Conservation (phyloP, 2,888 invertebrate species). For the Xylocampa areola region DNA sequence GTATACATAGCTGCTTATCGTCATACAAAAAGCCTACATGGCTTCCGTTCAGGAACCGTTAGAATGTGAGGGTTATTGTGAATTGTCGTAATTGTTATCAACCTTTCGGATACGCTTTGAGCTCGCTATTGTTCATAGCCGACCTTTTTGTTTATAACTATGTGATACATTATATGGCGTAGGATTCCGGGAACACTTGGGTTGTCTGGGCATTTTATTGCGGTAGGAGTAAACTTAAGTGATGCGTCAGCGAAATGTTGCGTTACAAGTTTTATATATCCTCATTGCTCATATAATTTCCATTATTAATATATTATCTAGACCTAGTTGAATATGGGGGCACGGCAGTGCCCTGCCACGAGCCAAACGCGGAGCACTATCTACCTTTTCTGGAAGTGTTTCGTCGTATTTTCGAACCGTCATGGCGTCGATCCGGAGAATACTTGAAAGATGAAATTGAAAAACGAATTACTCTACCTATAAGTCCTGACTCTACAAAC, state of each 20-base stretch:
- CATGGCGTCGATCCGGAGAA: too few relatives aligned
- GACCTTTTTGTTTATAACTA: slow-evolving; percentile 17
- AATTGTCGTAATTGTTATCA: slow-evolving; percentile 28
- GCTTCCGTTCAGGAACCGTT: slow-evolving; percentile 12
- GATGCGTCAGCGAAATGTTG: slow-evolving; percentile 15
- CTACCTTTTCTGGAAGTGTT: too few relatives aligned
- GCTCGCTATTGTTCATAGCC: slow-evolving; percentile 18
- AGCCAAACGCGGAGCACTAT: too few relatives aligned
- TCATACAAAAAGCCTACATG: slow-evolving; percentile 13
- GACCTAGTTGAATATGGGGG: too few relatives aligned
- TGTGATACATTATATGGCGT: slow-evolving; percentile 14
- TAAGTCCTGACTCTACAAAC: too few relatives aligned
- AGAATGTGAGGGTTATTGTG: slow-evolving; percentile 22
- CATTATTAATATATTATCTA: too few relatives aligned
- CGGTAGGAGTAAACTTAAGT: slow-evolving; percentile 10
- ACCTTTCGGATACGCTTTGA: slow-evolving; percentile 24
- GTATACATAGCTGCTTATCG: neutral
- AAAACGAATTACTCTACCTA: too few relatives aligned
- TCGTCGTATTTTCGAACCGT: too few relatives aligned
- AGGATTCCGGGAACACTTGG: slow-evolving; percentile 20
- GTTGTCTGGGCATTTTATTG: slow-evolving; percentile 7
- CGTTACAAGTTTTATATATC: slow-evolving; percentile 11
- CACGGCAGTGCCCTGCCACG: too few relatives aligned
- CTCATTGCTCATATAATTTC: too few relatives aligned
- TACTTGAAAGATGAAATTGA: too few relatives aligned